phyloP scores from a whole-genome alignment of 2,113 vertebrate genomes.

The Phrynocephalus versicolor region DNA sequence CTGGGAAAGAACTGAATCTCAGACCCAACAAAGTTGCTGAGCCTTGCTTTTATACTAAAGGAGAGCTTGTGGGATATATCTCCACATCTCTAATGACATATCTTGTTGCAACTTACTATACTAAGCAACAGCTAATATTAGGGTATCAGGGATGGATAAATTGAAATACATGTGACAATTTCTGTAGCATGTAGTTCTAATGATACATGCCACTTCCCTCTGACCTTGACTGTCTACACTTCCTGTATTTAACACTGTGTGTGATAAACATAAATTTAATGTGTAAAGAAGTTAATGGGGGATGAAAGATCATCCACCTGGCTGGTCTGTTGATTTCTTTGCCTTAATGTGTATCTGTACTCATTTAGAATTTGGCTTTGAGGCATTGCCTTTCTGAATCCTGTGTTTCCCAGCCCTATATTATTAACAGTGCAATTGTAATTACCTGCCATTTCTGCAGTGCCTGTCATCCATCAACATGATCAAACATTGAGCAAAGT shows the following conservation, averaged over 20 bases:
- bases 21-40: too few relatives aligned
- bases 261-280: neutral
- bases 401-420: too few relatives aligned
- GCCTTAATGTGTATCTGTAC: neutral
- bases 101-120: too few relatives aligned
- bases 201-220: neutral
- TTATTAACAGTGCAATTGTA: constrained; percentile 8
- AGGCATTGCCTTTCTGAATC: neutral
- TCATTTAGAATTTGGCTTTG: neutral
- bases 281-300: neutral
- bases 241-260: neutral
- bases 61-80: too few relatives aligned
- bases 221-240: neutral
- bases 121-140: too few relatives aligned
- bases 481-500: constrained; percentile 1
- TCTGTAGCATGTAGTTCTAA: neutral
- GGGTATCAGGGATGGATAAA: too few relatives aligned
- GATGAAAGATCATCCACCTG: neutral
- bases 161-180: neutral
- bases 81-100: too few relatives aligned
- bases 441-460: neutral
- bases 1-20: too few relatives aligned
- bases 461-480: constrained; percentile 8
- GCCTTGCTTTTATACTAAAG: too few relatives aligned
- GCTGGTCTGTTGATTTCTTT: neutral